phyloP scores from a whole-genome alignment of 2,888 invertebrate genomes.

The Aphidius colemani region DNA sequence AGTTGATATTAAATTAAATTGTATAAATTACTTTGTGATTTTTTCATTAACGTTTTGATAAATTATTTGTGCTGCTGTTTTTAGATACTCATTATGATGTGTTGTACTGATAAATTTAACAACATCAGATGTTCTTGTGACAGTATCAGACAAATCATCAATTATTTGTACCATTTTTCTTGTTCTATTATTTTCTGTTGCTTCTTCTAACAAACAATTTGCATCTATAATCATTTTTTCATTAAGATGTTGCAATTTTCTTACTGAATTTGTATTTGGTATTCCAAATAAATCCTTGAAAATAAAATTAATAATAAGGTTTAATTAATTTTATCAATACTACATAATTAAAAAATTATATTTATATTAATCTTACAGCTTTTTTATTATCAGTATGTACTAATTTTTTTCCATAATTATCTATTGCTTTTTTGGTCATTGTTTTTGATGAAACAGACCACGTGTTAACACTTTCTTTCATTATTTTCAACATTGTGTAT shows the following conservation, averaged over 20 bases:
- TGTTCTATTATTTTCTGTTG: conserved; percentile 66
- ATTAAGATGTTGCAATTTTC: conserved; percentile 81
- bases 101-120: conserved; percentile 94
- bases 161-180: conserved; percentile 92
- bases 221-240: conserved; percentile 74
- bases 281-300: conserved; percentile 83
- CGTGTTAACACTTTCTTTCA: conserved; percentile 58
- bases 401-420: conserved; percentile 41
- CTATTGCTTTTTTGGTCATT: conserved; percentile 62
- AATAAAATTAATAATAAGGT: conserved; percentile 21
- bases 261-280: conserved; percentile 73
- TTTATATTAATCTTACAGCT: conserved; percentile 63
- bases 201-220: conserved; percentile 77
- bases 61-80: conserved; percentile 85
- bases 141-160: conserved; percentile 91
- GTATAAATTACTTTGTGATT: conserved; percentile 72
- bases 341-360: not conserved
- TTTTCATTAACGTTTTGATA: conserved; percentile 87
- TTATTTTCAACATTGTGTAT: not conserved
- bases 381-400: conserved; percentile 61
- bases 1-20: no score
- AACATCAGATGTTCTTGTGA: conserved; percentile 95
- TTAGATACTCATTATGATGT: conserved; percentile 80
- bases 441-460: conserved; percentile 75
- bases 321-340: conserved; percentile 4